phyloP scores from a whole-genome alignment of 2,113 vertebrate genomes.

The Nestor notabilis region DNA sequence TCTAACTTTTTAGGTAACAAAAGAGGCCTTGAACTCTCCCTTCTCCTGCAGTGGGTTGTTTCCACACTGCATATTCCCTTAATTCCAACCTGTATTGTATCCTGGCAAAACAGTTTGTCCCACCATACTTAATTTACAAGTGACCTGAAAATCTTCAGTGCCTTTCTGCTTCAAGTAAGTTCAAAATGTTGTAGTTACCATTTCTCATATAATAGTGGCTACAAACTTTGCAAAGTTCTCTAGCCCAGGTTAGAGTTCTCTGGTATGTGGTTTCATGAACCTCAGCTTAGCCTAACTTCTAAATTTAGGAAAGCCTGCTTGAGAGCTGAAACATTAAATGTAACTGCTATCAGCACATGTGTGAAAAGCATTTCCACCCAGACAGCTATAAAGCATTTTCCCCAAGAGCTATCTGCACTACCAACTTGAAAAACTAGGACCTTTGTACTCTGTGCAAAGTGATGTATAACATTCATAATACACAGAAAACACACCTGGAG shows the following conservation, averaged over 20 bases:
- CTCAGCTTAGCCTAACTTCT: background rate
- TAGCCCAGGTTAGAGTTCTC: background rate
- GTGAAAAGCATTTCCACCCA: conserved; percentile 4
- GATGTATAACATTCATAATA: background rate
- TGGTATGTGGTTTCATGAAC: background rate
- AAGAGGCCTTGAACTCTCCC: background rate
- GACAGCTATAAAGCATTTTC: background rate
- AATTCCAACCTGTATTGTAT: background rate
- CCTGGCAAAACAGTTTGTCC: background rate
- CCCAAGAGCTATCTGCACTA: background rate
- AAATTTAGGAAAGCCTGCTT: background rate
- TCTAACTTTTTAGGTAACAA: background rate
- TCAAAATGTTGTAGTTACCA: background rate
- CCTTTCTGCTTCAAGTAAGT: background rate
- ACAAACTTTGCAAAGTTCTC: background rate
- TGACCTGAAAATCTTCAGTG: background rate
- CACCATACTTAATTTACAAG: background rate
- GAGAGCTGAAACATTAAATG: background rate
- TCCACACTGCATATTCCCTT: background rate
- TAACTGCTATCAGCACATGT: background rate
- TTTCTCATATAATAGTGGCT: background rate
- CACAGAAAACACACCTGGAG: background rate
- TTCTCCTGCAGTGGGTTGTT: background rate
- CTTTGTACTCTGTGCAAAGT: background rate
- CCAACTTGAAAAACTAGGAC: background rate